Evolutionary conservation across 2,888 invertebrate genomes (phyloP), one percentile per base, ranked within the genome.

Genomic region (Ormyrus pomaceus): DNA sequence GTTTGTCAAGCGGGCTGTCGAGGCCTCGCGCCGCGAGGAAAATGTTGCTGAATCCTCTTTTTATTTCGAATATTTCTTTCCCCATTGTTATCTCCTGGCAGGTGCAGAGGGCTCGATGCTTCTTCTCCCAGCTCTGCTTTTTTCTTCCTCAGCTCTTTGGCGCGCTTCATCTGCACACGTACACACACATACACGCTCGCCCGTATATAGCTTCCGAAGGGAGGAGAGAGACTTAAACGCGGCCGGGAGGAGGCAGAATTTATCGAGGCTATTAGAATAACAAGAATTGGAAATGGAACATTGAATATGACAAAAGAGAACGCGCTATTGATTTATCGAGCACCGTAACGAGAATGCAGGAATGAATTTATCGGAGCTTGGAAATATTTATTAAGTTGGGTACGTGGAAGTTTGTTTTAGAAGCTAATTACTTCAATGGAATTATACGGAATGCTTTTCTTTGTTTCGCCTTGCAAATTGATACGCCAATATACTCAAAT

Each of bases 11-110:
- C 77, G 48, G 45, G 13, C 62, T 68, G 73, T 72, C 77, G 65
- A 78, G 66, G 56, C 66, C 59, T 10, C 50, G 10, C 53, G n/a
- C 56, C 56, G 13, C 34, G 5, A 53, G 61, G 68, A 61, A 76
- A 77, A 80, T 80, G 77, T 73, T 77, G 76, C 74, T 71, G 81
- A 81, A 74, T 81, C 81, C 77, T 78, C 81, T 77, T 78, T 81
- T 78, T 81, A 81, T 81, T 78, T 75, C 65, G 71, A 75, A 81
- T 81, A 78, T 78, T 75, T 64, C 74, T 75, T 61, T 65, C 45
- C 19, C 72, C 72, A 79, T 81, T 79, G 81, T 81, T 79, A 79
- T 56, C 72, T 56, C 6, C 55, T 79, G 72, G 79, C 76, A 79
- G 69, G 81, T 81, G 75, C 66, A 61, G 70, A 59, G 65, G 34